Evolutionary conservation across 2,888 invertebrate species (phyloP), one percentile per base, ranked within the genome.

Genomic region (Pycnomerus fuliginosus): DNA sequence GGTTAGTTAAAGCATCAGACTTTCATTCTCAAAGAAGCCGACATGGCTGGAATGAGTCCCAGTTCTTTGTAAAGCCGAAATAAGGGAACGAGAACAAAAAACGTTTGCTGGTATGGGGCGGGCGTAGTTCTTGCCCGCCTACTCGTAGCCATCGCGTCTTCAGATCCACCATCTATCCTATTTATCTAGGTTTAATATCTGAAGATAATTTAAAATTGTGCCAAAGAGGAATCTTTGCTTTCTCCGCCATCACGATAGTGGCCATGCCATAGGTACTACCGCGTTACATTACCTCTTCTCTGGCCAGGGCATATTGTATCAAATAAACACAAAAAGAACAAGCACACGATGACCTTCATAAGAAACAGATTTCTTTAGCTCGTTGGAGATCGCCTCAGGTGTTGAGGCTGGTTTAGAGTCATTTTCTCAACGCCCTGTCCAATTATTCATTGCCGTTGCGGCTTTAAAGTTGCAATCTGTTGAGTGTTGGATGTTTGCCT

Each of bases 11-110:
- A n/a, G n/a, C n/a, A n/a, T n/a, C n/a, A n/a, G n/a, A n/a, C n/a
- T n/a, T 49, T 44, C 44, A 45, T 38, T 45, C 38, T 59, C 60
- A 64, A 65, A 62, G 63, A 58, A 34, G 61, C 67, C 65, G 64
- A 61, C 64, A 54, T 55, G 53, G 58, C 53, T 51, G 58, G 51
- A 57, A 59, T 55, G 55, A 56, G 58, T 60, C 58, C 58, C 56
- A 45, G 56, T 56, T 64, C 62, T 65, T 64, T 65, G 62, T 65
- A 57, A 52, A 55, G 61, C 67, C 65, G 65, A 67, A 67, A 67
- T 67, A 64, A 61, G 61, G 62, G 63, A 65, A 65, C 60, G 58
- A 60, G 58, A 58, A 59, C 60, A 59, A 61, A 63, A 64, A 67
- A 65, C 56, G 55, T 50, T 48, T 41, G 51, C 50, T 40, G 49